These are phyloP conservation scores for Phyllotis vaccarum DNA, from an alignment of 2,797 vertebrate species.

Conservation along the genomic window DNA sequence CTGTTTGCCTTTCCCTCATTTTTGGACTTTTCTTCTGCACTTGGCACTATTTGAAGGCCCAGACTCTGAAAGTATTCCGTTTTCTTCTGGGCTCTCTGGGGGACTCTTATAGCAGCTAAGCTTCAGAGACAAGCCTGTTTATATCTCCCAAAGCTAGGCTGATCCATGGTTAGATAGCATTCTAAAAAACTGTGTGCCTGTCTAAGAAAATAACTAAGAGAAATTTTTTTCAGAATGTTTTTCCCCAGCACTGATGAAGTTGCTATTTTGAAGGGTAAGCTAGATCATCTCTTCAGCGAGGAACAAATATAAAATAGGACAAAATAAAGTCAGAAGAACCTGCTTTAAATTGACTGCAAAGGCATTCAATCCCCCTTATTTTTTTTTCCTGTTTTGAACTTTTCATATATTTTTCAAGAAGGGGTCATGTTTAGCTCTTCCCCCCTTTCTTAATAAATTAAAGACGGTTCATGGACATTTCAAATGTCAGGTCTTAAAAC, in stretches of 20 bases:
- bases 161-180: not conserved
- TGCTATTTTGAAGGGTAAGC: slow-evolving; percentile 53
- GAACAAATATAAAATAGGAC: slow-evolving; percentile 68
- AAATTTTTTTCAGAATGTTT: slow-evolving; percentile 58
- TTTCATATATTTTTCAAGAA: slow-evolving; percentile 61
- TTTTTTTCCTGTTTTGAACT: slow-evolving; percentile 68
- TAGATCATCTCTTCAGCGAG: slow-evolving; percentile 1
- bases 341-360: slow-evolving; percentile 73
- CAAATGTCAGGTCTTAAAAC: slow-evolving; percentile 77
- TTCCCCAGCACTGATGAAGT: slow-evolving; percentile 26
- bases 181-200: slow-evolving; percentile 45
- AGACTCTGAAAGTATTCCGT: slow-evolving; percentile 28
- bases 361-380: slow-evolving; percentile 55
- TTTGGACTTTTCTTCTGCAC: not conserved
- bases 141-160: not conserved
- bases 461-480: slow-evolving; percentile 72
- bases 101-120: not conserved
- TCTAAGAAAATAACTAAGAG: slow-evolving; percentile 59
- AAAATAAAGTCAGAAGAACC: slow-evolving; percentile 59
- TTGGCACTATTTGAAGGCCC: slow-evolving; percentile 64
- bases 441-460: slow-evolving; percentile 67
- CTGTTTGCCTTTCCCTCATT: slow-evolving; percentile 32
- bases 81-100: not conserved
- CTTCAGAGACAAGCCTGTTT: not conserved
- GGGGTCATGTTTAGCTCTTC: slow-evolving; percentile 61